Conservation (phyloP, 2,797 vertebrate species). For the Arctocebus calabarensis region DNA sequence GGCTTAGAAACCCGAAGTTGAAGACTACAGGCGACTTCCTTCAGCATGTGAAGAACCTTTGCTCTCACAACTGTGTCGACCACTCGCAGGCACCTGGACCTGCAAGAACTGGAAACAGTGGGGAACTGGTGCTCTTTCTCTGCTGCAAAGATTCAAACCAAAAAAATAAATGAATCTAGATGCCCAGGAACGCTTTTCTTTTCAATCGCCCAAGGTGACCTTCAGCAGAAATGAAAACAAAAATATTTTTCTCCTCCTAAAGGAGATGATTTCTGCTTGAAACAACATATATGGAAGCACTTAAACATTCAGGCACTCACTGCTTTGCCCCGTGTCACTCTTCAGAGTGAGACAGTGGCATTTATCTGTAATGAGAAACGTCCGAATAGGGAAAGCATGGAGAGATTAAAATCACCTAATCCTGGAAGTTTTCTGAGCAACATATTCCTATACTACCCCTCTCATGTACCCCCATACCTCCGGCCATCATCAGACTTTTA, state of each 20-base stretch:
- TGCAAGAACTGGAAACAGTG: slow-evolving; percentile 45
- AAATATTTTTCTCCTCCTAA: slow-evolving; percentile 32
- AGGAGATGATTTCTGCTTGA: slow-evolving; percentile 14
- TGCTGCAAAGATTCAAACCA: slow-evolving; percentile 59
- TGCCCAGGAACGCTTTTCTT: slow-evolving; percentile 66
- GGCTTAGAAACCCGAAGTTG: background rate
- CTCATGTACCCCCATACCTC: background rate
- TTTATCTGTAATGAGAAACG: slow-evolving; percentile 19
- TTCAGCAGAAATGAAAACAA: slow-evolving; percentile 66
- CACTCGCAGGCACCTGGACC: background rate
- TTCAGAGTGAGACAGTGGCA: background rate
- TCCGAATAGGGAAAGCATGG: background rate
- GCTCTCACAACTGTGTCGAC: background rate
- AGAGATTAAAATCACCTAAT: background rate
- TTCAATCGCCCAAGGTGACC: slow-evolving; percentile 61
- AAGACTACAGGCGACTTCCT: background rate
- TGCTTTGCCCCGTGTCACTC: background rate
- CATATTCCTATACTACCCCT: background rate
- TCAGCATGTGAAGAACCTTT: background rate
- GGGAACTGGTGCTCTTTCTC: slow-evolving; percentile 61
- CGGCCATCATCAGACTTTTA: background rate
- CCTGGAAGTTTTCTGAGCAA: background rate
- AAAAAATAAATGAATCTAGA: slow-evolving; percentile 66
- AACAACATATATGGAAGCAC: slow-evolving; percentile 46
- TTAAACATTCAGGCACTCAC: background rate